These are phyloP conservation scores for Lepisosteus oculatus DNA, from an alignment of 2,113 vertebrate genomes.

Conservation along the genomic window DNA sequence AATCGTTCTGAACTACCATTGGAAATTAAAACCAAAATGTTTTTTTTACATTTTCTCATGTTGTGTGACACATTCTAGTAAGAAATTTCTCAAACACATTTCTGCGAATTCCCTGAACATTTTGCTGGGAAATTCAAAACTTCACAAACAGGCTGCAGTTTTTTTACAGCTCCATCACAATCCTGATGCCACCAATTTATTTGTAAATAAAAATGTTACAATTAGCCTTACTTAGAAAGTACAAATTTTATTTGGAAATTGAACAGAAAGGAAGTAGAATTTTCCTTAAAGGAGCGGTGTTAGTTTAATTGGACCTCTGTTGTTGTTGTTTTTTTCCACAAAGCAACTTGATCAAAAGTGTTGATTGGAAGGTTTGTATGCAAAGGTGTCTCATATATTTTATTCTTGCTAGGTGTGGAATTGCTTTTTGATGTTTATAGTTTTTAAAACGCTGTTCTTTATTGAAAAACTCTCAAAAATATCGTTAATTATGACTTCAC, in stretches of 20 bases:
- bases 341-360: too few species aligned
- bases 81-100: constrained; percentile 52
- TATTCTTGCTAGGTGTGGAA: too few species aligned
- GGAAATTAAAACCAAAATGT: constrained; percentile 37
- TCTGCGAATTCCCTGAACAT: constrained; percentile 47
- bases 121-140: constrained; percentile 32
- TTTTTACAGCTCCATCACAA: constrained; percentile 44
- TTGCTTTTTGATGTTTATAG: too few species aligned
- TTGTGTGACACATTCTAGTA: constrained; percentile 32
- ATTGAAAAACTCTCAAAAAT: too few species aligned
- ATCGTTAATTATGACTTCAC: too few species aligned
- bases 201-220: not conserved
- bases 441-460: too few species aligned
- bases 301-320: too few species aligned
- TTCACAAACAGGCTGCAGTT: constrained; percentile 37
- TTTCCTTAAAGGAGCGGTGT: not conserved
- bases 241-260: not conserved
- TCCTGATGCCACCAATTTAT: constrained; percentile 18
- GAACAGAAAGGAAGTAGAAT: not conserved
- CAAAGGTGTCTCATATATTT: too few species aligned
- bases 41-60: constrained; percentile 41
- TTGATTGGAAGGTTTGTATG: too few species aligned
- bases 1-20: not conserved
- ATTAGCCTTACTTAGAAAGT: not conserved
- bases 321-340: too few species aligned